Percentiles rank a stretch among this genome's conserved stretches.
These are phyloP conservation scores for Calameuta idolon DNA, from an alignment of 2,888 invertebrate genomes.

Conservation along the genomic window DNA sequence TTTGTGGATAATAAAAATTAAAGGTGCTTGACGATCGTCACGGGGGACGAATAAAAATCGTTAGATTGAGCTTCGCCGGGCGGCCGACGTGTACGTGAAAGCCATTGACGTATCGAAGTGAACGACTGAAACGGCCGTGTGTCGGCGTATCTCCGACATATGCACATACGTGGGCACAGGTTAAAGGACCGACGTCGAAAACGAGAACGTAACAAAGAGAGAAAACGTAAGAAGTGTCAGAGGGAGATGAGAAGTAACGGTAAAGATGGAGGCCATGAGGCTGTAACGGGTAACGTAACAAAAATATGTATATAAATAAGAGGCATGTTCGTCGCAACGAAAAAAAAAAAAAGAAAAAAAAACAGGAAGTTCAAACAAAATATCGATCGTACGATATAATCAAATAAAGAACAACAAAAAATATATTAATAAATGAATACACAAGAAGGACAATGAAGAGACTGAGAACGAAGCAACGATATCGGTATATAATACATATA, in stretches of 20 bases:
- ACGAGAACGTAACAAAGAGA: background rate
- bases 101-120: background rate
- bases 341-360: background rate
- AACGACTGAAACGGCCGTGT: background rate
- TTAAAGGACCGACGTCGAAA: background rate
- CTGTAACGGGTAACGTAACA: constrained; percentile 42
- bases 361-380: background rate
- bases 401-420: background rate
- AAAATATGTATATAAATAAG: constrained; percentile 15
- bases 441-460: background rate
- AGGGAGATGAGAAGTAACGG: constrained; percentile 28
- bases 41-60: background rate
- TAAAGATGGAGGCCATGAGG: constrained; percentile 56
- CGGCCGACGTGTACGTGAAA: background rate
- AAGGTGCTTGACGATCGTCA: background rate
- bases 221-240: constrained; percentile 6
- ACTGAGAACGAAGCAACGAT: background rate
- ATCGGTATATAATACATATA: background rate
- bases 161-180: background rate
- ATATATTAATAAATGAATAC: background rate
- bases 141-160: background rate
- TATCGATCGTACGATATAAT: background rate
- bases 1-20: background rate
- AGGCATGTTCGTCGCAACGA: constrained; percentile 2
- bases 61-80: background rate